phyloP scores from a whole-genome alignment of 1,140 invertebrate genomes.

The Penaeus vannamei region DNA sequence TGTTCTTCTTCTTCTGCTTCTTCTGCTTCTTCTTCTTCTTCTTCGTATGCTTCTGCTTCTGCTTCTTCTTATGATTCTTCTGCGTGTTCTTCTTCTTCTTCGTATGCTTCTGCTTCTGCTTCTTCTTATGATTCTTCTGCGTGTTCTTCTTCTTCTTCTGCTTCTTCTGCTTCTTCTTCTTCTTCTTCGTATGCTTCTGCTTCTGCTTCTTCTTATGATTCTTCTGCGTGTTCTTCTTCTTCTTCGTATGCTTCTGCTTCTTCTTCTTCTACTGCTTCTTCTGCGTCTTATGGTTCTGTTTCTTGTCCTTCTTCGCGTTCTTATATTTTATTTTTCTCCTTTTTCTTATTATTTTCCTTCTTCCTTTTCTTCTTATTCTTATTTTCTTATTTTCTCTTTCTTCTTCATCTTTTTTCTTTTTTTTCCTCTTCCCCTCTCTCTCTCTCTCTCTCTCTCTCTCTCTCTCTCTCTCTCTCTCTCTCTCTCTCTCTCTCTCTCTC shows the following conservation, averaged over 20 bases:
- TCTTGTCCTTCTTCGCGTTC: background rate
- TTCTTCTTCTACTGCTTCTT: background rate
- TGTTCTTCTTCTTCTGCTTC: background rate
- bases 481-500: conserved; percentile 11
- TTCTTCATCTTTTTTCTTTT: conserved; percentile 3
- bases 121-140: background rate
- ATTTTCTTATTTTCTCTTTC: conserved; percentile 4
- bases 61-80: background rate
- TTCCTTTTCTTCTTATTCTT: no score
- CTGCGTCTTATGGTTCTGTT: background rate
- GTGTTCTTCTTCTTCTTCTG: background rate
- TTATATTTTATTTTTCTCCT: background rate
- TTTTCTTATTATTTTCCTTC: no score
- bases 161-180: background rate
- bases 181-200: background rate
- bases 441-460: conserved; percentile 11
- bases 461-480: conserved; percentile 11
- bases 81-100: background rate
- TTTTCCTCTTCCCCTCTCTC: background rate
- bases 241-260: background rate
- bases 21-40: background rate
- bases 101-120: background rate
- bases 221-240: background rate
- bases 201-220: background rate
- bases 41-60: background rate